A percentile compares a stretch with the other conserved stretches of the same genome.
Evolutionary conservation across 2,797 vertebrate species (phyloP).

Genomic region (Enteromius afrohamiltoni): DNA sequence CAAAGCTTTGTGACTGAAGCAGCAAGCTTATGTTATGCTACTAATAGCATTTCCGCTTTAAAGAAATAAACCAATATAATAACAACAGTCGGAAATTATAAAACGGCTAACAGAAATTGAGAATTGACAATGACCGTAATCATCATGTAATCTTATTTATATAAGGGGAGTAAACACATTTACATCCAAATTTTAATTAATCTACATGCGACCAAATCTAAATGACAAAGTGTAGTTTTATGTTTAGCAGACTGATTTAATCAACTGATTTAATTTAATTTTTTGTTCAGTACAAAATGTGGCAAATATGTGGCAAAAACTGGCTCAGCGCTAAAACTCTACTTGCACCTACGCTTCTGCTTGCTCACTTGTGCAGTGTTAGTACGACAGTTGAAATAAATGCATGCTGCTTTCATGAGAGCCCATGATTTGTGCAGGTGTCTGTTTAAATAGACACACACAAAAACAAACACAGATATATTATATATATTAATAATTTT

Average conservation of each 20-base stretch:
- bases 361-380: constrained; percentile 2
- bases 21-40: neutral
- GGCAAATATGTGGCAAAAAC: neutral
- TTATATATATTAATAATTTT: neutral
- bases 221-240: neutral
- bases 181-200: neutral
- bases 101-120: neutral
- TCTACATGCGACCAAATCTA: neutral
- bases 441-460: neutral
- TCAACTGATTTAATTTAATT: no score
- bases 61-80: neutral
- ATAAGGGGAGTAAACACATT: neutral
- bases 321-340: neutral
- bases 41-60: neutral
- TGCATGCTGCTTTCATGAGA: neutral
- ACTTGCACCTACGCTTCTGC: constrained; percentile 14
- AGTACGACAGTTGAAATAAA: neutral
- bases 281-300: no score
- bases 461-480: no score
- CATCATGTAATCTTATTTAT: neutral
- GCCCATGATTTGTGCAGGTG: neutral
- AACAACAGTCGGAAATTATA: neutral
- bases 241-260: neutral
- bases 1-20: neutral
- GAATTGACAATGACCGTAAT: neutral